Evolutionary conservation across 2,797 vertebrate species (phyloP).

Genomic region (Trichosurus vulpecula): DNA sequence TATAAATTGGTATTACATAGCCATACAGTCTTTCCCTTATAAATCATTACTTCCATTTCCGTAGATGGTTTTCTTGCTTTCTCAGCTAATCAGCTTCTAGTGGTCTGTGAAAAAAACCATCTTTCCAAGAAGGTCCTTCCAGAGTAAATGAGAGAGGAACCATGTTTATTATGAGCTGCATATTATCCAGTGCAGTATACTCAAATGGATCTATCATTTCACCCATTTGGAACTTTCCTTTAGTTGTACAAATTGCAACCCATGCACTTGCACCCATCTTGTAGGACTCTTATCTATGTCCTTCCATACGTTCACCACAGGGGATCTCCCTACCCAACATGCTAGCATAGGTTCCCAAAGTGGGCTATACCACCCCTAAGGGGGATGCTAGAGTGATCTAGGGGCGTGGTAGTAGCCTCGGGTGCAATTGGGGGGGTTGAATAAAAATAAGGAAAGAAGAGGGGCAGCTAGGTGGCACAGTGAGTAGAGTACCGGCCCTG

Average conservation of each 20-base stretch:
- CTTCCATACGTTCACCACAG: background rate
- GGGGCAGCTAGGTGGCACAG: too few species aligned
- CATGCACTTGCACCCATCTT: background rate
- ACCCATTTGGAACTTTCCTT: fast-evolving
- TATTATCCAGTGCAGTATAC: fast-evolving
- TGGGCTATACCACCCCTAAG: too few species aligned
- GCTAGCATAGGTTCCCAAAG: background rate
- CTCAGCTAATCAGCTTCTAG: background rate
- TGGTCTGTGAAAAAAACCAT: too few species aligned
- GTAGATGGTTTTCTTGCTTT: background rate
- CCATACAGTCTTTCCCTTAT: background rate
- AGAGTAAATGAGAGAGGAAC: fast-evolving
- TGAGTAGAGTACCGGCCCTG: too few species aligned
- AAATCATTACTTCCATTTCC: background rate
- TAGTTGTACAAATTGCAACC: background rate
- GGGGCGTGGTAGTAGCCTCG: too few species aligned
- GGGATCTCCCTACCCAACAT: background rate
- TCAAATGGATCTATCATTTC: fast-evolving
- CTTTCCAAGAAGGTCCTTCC: background rate
- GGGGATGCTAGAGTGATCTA: too few species aligned
- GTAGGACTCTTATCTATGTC: background rate
- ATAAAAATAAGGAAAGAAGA: too few species aligned
- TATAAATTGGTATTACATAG: background rate
- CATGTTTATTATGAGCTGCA: background rate
- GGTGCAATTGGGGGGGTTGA: too few species aligned